phyloP scores from a whole-genome alignment of 2,113 vertebrate genomes.

The Carassius carassius region DNA sequence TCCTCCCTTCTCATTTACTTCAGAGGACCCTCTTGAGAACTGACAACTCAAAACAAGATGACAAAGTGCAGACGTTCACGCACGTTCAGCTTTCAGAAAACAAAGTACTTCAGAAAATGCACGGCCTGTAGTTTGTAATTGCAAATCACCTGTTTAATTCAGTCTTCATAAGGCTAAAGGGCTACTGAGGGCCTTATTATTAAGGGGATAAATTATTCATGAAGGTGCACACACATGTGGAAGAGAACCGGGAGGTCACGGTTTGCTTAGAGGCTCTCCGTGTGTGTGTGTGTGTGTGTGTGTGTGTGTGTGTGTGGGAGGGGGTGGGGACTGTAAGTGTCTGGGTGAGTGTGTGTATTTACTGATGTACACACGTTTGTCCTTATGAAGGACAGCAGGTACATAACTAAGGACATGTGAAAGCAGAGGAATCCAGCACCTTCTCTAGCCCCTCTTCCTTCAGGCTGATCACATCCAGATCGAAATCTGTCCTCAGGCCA shows the following conservation, averaged over 20 bases:
- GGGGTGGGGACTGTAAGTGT: background rate
- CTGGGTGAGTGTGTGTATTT: slow-evolving; percentile 41
- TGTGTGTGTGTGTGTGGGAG: slow-evolving; percentile 16
- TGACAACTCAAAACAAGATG: slow-evolving; percentile 38
- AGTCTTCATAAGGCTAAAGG: slow-evolving; percentile 69
- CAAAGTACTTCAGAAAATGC: slow-evolving; percentile 59
- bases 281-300: slow-evolving; percentile 48
- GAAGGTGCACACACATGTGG: slow-evolving; percentile 61
- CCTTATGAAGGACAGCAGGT: slow-evolving; percentile 8
- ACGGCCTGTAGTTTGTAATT: slow-evolving; percentile 69
- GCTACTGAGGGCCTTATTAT: slow-evolving; percentile 70
- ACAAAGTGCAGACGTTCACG: slow-evolving; percentile 52
- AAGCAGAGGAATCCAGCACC: slow-evolving; percentile 68
- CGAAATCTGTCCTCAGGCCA: slow-evolving; percentile 96
- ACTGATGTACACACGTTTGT: background rate
- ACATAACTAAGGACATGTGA: slow-evolving; percentile 34
- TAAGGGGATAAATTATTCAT: slow-evolving; percentile 77
- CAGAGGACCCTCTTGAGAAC: slow-evolving; percentile 53
- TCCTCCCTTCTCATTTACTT: slow-evolving; percentile 45
- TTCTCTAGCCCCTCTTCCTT: slow-evolving; percentile 98
- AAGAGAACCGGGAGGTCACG: slow-evolving; percentile 65
- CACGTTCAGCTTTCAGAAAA: slow-evolving; percentile 54
- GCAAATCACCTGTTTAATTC: slow-evolving; percentile 77
- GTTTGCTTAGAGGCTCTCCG: slow-evolving; percentile 62
- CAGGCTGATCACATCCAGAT: slow-evolving; percentile 97